Evolutionary conservation across 2,888 invertebrate genomes (phyloP).

Genomic region (Chloromyia formosa): DNA sequence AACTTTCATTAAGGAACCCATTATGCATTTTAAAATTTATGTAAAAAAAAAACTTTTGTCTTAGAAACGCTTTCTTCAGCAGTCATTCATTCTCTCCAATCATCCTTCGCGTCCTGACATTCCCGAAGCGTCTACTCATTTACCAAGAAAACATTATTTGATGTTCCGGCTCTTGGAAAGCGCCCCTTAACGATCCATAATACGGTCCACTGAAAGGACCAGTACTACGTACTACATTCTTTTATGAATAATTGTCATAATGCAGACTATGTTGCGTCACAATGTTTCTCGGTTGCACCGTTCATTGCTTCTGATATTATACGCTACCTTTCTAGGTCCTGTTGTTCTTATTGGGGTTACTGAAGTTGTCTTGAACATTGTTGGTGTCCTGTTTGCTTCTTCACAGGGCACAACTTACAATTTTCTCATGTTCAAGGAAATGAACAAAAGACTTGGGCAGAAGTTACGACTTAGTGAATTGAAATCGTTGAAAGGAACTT

Average conservation of each 20-base stretch:
- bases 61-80: too few relatives aligned
- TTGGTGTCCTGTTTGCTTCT: conserved; percentile 2
- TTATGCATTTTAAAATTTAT: too few relatives aligned
- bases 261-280: background rate
- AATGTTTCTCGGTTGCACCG: background rate
- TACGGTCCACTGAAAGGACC: background rate
- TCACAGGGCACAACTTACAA: background rate
- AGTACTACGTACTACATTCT: background rate
- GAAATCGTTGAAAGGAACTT: conserved; percentile 2
- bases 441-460: background rate
- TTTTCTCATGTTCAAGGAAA: background rate
- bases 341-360: conserved; percentile 11
- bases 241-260: conserved; percentile 18
- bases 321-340: background rate
- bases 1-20: too few relatives aligned
- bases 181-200: background rate
- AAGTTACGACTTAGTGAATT: conserved; percentile 23
- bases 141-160: too few relatives aligned
- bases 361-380: background rate
- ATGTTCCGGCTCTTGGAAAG: too few relatives aligned
- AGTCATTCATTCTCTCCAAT: too few relatives aligned
- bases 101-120: too few relatives aligned
- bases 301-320: background rate
- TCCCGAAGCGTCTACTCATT: too few relatives aligned
- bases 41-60: too few relatives aligned